phyloP scores from a whole-genome alignment of 2,113 vertebrate genomes.

The Cynopterus brachyotis region DNA sequence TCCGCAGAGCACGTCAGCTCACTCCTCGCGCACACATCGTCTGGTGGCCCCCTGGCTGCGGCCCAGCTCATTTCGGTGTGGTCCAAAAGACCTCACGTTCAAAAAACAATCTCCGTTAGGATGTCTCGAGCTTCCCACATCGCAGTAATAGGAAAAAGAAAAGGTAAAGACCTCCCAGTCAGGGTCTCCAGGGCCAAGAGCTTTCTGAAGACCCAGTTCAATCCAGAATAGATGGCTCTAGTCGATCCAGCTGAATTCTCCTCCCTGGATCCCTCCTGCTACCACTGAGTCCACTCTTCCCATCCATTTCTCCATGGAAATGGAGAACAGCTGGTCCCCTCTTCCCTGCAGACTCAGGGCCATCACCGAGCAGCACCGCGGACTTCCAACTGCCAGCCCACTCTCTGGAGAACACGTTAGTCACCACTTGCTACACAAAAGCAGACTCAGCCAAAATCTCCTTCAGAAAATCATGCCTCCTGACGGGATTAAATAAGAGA shows the following conservation, averaged over 20 bases:
- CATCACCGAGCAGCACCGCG: background rate
- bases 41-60: accelerated
- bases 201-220: background rate
- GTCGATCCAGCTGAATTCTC: background rate
- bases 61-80: background rate
- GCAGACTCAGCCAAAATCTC: background rate
- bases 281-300: background rate
- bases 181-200: background rate
- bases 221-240: background rate
- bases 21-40: accelerated
- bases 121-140: background rate
- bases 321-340: background rate
- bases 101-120: background rate
- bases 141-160: background rate
- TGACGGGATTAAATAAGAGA: background rate
- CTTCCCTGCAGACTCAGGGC: background rate
- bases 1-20: accelerated
- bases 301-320: background rate
- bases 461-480: conserved; percentile 6
- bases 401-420: background rate
- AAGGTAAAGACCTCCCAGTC: background rate
- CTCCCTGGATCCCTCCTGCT: background rate
- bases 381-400: background rate
- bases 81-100: background rate
- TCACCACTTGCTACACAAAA: conserved; percentile 10